Conservation (phyloP, 2,888 invertebrate genomes). For the Abscondita cerata region DNA sequence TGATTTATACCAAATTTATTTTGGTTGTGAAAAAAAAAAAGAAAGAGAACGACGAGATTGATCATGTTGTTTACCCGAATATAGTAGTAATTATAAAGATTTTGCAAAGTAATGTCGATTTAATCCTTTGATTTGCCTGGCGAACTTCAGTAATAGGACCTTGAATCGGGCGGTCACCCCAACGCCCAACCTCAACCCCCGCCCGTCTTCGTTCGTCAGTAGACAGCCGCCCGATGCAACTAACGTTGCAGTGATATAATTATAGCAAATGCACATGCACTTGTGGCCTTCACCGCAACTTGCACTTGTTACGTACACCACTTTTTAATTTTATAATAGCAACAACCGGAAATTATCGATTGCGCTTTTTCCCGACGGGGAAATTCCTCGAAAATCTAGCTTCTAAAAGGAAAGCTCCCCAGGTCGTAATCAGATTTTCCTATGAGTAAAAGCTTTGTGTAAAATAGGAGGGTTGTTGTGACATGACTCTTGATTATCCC, state of each 20-base stretch:
- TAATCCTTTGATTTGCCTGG: conserved; percentile 24
- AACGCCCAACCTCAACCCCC: conserved; percentile 36
- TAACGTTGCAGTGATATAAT: conserved; percentile 53
- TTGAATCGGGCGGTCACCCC: conserved; percentile 52
- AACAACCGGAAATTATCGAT: conserved; percentile 35
- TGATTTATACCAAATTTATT: background rate
- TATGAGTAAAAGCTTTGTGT: too few relatives aligned
- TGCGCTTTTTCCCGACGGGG: background rate
- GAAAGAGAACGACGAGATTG: too few relatives aligned
- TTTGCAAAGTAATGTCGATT: conserved; percentile 19
- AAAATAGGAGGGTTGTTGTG: too few relatives aligned
- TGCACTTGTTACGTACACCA: conserved; percentile 45
- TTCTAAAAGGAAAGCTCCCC: too few relatives aligned
- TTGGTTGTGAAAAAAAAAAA: background rate
- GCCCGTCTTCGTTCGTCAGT: conserved; percentile 30
- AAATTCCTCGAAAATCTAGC: background rate
- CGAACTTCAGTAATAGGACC: conserved; percentile 44
- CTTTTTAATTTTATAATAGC: conserved; percentile 21
- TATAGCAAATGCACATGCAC: conserved; percentile 48
- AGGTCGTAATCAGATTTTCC: too few relatives aligned
- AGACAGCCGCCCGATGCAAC: conserved; percentile 37
- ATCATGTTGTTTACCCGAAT: background rate
- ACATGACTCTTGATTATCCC: too few relatives aligned
- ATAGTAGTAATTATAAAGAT: background rate
- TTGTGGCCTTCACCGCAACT: conserved; percentile 45